Percentiles rank a stretch among this genome's conserved stretches.
Conservation (phyloP, 2,797 vertebrate genomes). For the Esox lucius region DNA sequence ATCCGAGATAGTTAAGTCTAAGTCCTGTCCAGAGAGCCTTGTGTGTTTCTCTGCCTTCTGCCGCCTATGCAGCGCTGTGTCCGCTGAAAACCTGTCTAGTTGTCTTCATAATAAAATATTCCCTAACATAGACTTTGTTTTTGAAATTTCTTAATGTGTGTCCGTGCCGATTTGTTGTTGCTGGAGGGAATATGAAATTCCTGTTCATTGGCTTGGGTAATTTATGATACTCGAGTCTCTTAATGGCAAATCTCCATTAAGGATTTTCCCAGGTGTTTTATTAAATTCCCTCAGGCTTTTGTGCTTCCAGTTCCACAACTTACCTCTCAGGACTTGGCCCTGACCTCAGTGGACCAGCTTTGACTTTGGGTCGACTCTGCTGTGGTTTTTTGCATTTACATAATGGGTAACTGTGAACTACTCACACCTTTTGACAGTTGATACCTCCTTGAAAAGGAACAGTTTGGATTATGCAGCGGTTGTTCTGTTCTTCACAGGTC, state of each 20-base stretch:
- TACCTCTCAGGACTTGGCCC: too few species aligned
- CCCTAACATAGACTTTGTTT: constrained; percentile 32
- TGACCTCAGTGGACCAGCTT: too few species aligned
- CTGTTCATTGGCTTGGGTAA: background rate
- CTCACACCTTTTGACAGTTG: too few species aligned
- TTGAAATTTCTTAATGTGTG: background rate
- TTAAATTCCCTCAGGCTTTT: too few species aligned
- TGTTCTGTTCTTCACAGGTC: too few species aligned
- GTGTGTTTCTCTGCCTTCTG: background rate
- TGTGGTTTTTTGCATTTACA: too few species aligned
- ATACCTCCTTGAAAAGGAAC: too few species aligned
- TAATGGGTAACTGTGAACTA: too few species aligned
- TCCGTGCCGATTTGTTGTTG: background rate
- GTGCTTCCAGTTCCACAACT: too few species aligned
- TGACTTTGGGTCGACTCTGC: too few species aligned
- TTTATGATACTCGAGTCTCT: background rate
- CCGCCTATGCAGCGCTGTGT: constrained; percentile 16
- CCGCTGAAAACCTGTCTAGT: constrained; percentile 30
- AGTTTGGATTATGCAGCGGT: too few species aligned
- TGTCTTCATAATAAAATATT: constrained; percentile 55
- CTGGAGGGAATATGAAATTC: background rate
- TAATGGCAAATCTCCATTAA: background rate
- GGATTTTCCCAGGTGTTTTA: too few species aligned
- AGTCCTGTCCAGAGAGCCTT: background rate
- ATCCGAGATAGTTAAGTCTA: constrained; percentile 81